Conservation (phyloP, 2,888 invertebrate species). For the Leucoma salicis region DNA sequence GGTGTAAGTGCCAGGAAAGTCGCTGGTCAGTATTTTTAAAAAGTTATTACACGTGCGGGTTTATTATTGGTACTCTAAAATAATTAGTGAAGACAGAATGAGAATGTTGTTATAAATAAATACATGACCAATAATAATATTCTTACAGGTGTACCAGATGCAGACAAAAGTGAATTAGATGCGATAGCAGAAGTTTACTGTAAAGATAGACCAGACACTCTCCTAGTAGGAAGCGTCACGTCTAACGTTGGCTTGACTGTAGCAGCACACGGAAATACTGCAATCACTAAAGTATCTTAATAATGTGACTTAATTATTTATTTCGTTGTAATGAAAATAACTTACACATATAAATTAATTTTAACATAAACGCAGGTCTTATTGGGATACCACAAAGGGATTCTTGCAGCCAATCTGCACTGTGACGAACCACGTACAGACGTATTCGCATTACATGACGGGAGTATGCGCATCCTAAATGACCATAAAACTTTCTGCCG, state of each 20-base stretch:
- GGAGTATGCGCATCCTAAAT: conserved; percentile 78
- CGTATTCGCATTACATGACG: conserved; percentile 68
- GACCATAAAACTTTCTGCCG: conserved; percentile 80
- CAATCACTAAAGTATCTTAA: conserved; percentile 84
- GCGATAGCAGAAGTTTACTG: conserved; percentile 5
- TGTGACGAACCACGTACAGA: conserved; percentile 79
- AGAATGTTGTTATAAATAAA: too few relatives aligned
- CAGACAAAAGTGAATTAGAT: too few relatives aligned
- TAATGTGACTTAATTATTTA: too few relatives aligned
- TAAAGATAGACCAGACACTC: conserved; percentile 61
- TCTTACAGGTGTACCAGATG: conserved; percentile 2
- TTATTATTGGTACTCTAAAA: too few relatives aligned
- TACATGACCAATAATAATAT: too few relatives aligned
- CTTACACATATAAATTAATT: too few relatives aligned
- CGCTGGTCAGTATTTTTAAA: too few relatives aligned
- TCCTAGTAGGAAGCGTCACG: too few relatives aligned
- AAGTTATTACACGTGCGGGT: too few relatives aligned
- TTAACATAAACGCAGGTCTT: background rate
- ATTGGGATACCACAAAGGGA: conserved; percentile 25
- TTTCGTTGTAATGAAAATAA: too few relatives aligned
- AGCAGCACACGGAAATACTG: conserved; percentile 69
- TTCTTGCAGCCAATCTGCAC: conserved; percentile 88
- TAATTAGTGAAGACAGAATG: too few relatives aligned
- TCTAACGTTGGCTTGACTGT: conserved; percentile 76
- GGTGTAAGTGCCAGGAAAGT: too few relatives aligned